A percentile compares a stretch with the other conserved stretches of the same genome.
Conservation (phyloP, 2,797 vertebrate species). For the Zenarchopterus dispar region DNA sequence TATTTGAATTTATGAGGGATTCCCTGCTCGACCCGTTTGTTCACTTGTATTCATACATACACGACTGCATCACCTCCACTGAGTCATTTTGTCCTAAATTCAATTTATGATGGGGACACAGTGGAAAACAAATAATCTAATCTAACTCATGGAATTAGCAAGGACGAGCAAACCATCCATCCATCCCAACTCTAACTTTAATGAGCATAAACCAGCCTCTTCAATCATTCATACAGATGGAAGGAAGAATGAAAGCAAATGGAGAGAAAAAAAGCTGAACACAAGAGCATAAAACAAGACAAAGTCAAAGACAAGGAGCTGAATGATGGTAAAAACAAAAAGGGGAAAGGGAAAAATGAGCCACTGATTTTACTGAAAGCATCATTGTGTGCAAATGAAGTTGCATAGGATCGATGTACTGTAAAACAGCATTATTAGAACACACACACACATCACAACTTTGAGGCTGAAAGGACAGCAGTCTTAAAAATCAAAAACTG, state of each 20-base stretch:
- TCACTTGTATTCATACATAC: fast-evolving
- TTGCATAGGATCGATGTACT: background rate
- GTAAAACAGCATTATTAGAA: slow-evolving; percentile 7
- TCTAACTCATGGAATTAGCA: slow-evolving; percentile 7
- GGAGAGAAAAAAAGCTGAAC: background rate
- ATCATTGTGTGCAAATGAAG: background rate
- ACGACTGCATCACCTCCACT: background rate
- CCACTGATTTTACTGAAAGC: background rate
- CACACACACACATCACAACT: background rate
- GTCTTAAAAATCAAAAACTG: background rate
- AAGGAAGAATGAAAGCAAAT: background rate
- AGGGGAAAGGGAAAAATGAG: background rate
- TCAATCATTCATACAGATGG: slow-evolving; percentile 44
- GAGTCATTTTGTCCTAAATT: slow-evolving; percentile 3
- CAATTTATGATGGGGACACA: slow-evolving; percentile 4
- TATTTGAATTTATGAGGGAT: slow-evolving; percentile 57
- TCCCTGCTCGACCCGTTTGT: slow-evolving; percentile 16
- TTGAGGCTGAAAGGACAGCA: slow-evolving; percentile 14
- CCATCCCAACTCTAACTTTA: slow-evolving; percentile 4
- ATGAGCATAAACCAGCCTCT: slow-evolving; percentile 27
- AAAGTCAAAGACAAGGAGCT: slow-evolving; percentile 4
- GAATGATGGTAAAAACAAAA: background rate
- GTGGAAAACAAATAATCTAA: slow-evolving; percentile 24
- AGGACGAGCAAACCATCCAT: slow-evolving; percentile 3
- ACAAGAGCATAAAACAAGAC: background rate